Conservation (phyloP, 2,113 vertebrate genomes). For the Alligator mississippiensis region DNA sequence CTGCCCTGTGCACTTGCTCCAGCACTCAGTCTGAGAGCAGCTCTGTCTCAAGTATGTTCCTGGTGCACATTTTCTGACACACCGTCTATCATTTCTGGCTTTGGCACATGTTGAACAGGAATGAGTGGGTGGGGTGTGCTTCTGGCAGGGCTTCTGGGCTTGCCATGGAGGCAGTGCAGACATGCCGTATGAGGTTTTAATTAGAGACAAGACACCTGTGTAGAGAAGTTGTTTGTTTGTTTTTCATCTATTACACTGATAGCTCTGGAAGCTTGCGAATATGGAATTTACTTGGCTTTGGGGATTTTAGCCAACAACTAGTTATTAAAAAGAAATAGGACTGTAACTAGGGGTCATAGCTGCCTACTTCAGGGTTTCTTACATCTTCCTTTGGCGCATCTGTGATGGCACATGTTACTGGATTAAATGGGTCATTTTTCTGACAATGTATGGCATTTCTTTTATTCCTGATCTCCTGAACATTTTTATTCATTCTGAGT, state of each 20-base stretch:
- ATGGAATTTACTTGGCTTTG: too few species aligned
- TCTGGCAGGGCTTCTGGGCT: too few species aligned
- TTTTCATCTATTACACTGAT: too few species aligned
- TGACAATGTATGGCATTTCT: neutral
- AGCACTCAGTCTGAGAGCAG: too few species aligned
- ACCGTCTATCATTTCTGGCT: too few species aligned
- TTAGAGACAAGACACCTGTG: neutral
- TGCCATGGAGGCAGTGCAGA: too few species aligned
- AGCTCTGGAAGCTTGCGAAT: too few species aligned
- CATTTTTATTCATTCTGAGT: conserved; percentile 20
- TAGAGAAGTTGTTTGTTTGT: neutral
- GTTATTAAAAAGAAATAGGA: neutral
- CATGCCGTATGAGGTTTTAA: neutral
- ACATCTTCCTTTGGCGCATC: neutral
- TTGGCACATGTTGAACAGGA: too few species aligned
- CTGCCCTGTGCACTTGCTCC: too few species aligned
- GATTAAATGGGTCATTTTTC: neutral
- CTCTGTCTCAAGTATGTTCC: too few species aligned
- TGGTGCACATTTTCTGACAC: too few species aligned
- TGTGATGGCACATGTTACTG: neutral
- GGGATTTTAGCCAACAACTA: neutral
- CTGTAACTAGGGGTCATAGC: neutral
- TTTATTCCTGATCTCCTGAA: neutral
- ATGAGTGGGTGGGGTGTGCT: too few species aligned
- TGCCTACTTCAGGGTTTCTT: neutral